Percentiles rank a stretch among this genome's conserved stretches.
Evolutionary conservation across 2,888 invertebrate genomes (phyloP).

Genomic region (Aphidius colemani): DNA sequence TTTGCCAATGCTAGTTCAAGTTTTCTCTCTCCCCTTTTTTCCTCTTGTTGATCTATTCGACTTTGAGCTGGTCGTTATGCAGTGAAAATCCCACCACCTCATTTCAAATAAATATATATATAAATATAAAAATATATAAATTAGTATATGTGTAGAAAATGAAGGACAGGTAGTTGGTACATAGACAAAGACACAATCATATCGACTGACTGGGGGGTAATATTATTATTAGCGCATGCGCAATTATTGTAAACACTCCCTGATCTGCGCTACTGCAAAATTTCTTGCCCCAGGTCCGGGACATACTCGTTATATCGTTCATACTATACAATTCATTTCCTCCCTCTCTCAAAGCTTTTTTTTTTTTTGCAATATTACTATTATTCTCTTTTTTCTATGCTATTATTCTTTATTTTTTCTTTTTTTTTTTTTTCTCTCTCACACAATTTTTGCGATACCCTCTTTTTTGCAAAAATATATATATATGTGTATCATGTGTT

Average conservation of each 20-base stretch:
- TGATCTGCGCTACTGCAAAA: conserved; percentile 54
- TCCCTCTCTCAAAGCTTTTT: neutral
- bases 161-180: conserved; percentile 5
- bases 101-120: neutral
- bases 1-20: too few species aligned
- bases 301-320: conserved; percentile 18
- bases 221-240: conserved; percentile 45
- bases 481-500: conserved; percentile 24
- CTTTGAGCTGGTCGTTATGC: too few species aligned
- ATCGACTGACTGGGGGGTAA: too few species aligned
- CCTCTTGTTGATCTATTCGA: too few species aligned
- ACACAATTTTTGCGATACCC: conserved; percentile 17
- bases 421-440: conserved; percentile 4
- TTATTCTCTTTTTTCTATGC: conserved; percentile 1
- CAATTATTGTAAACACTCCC: conserved; percentile 56
- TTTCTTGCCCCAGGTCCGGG: conserved; percentile 58
- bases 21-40: too few species aligned
- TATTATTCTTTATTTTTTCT: conserved; percentile 7
- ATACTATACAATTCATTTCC: conserved; percentile 10
- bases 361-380: neutral
- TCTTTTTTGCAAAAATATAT: conserved; percentile 13
- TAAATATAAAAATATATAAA: neutral
- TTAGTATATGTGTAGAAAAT: neutral
- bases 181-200: too few species aligned
- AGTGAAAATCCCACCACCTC: neutral